These are phyloP conservation scores for Lepus oiostolus DNA, from an alignment of 2,797 vertebrate genomes.

Conservation along the genomic window DNA sequence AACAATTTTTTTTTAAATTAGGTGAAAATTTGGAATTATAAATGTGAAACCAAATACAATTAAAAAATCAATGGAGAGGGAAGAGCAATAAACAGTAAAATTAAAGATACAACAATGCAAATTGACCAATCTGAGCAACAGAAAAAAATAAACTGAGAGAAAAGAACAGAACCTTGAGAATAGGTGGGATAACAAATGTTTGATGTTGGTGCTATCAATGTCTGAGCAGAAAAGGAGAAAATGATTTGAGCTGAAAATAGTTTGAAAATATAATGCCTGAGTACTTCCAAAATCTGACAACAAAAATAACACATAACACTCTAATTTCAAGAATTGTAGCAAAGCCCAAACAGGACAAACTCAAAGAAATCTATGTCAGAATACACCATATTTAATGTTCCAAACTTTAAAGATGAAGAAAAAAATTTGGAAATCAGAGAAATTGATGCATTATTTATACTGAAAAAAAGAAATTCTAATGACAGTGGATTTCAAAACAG, in stretches of 20 bases:
- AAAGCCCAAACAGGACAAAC: not conserved
- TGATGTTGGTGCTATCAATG: no score
- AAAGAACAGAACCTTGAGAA: not conserved
- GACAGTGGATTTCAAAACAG: not conserved
- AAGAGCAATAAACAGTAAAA: not conserved
- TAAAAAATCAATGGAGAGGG: no score
- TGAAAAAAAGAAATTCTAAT: not conserved
- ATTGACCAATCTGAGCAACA: no score
- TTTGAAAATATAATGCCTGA: not conserved
- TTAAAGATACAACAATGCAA: not conserved
- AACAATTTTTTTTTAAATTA: not conserved
- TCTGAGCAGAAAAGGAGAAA: not conserved
- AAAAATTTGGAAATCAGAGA: not conserved
- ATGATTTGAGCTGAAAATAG: not conserved
- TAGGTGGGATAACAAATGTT: not conserved
- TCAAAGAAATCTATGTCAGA: not conserved
- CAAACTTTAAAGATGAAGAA: not conserved
- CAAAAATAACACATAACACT: not conserved
- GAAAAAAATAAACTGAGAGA: not conserved
- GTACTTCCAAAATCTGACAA: not conserved
- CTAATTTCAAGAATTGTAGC: not conserved
- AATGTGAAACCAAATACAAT: not conserved
- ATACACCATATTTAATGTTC: not conserved
- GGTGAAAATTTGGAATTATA: not conserved
- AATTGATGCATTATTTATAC: not conserved